These are phyloP conservation scores for Pachliopta kotzebuea DNA, from an alignment of 2,888 invertebrate genomes.

Conservation along the genomic window DNA sequence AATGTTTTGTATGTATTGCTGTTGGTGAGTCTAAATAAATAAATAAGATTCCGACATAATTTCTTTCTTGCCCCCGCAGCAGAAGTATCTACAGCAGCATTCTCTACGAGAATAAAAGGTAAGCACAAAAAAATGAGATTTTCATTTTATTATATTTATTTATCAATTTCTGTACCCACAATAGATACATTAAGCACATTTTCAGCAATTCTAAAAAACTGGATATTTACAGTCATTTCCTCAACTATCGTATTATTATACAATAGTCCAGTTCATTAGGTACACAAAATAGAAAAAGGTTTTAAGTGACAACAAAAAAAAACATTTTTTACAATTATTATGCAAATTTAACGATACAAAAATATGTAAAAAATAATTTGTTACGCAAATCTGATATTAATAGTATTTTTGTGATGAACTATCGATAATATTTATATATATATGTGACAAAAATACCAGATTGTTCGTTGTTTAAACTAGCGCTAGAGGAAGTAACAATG, in stretches of 20 bases:
- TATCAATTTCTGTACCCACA: slow-evolving; percentile 80
- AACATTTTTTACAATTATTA: slow-evolving; percentile 20
- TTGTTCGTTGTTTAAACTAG: slow-evolving; percentile 65
- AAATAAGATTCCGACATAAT: too few relatives aligned
- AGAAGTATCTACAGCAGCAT: too few relatives aligned
- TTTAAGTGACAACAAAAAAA: slow-evolving; percentile 1
- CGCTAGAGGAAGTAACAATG: slow-evolving; percentile 56
- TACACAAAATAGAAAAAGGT: background rate
- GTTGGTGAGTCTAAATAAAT: too few relatives aligned
- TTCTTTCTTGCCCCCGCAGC: too few relatives aligned
- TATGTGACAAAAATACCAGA: slow-evolving; percentile 39
- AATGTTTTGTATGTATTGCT: too few relatives aligned
- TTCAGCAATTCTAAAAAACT: slow-evolving; percentile 56
- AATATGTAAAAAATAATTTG: slow-evolving; percentile 44
- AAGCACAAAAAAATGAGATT: slow-evolving; percentile 33
- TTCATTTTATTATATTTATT: slow-evolving; percentile 63
- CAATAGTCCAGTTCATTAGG: slow-evolving; percentile 1
- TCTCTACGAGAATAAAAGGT: too few relatives aligned
- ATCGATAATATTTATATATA: slow-evolving; percentile 13
- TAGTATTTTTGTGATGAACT: slow-evolving; percentile 30
- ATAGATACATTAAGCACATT: slow-evolving; percentile 63
- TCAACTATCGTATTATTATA: slow-evolving; percentile 24
- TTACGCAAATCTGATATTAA: slow-evolving; percentile 30
- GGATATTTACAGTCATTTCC: slow-evolving; percentile 48
- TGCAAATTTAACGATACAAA: slow-evolving; percentile 31